phyloP scores from a whole-genome alignment of 2,888 invertebrate species.

The Panorpa germanica region DNA sequence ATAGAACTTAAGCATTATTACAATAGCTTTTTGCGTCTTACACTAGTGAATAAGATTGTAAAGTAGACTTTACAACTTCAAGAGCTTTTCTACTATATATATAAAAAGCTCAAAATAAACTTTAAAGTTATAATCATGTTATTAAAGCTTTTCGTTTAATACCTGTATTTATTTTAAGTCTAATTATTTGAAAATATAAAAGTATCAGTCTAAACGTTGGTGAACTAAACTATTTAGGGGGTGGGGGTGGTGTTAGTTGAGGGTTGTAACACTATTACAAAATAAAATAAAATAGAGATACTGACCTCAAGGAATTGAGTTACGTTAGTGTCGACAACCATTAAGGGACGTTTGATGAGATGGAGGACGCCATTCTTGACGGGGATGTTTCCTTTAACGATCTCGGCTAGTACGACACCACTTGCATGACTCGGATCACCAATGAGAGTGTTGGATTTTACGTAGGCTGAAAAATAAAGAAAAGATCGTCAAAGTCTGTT shows the following conservation, averaged over 20 bases:
- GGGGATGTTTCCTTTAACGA: slow-evolving; percentile 77
- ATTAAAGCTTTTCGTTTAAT: slow-evolving; percentile 2
- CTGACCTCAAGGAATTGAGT: slow-evolving; percentile 71
- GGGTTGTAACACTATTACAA: slow-evolving; percentile 10
- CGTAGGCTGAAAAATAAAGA: slow-evolving; percentile 41
- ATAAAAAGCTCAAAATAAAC: too few relatives aligned
- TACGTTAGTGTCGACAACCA: slow-evolving; percentile 80
- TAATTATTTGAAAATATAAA: slow-evolving; percentile 3
- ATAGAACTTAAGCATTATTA: too few relatives aligned
- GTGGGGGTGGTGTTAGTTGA: slow-evolving; percentile 1
- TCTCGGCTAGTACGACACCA: slow-evolving; percentile 74
- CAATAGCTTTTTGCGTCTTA: too few relatives aligned
- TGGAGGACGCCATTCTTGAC: slow-evolving; percentile 86
- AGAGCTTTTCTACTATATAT: too few relatives aligned
- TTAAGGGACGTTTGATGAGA: slow-evolving; percentile 75
- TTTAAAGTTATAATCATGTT: too few relatives aligned
- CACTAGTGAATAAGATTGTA: too few relatives aligned
- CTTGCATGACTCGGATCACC: slow-evolving; percentile 60
- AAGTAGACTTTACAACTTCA: too few relatives aligned
- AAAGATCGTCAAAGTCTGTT: slow-evolving; percentile 1
- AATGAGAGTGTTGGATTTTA: slow-evolving; percentile 65
- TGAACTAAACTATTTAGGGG: background rate
- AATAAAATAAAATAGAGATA: too few relatives aligned
- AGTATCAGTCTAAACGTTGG: too few relatives aligned
- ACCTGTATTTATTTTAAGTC: slow-evolving; percentile 4